Percentiles rank a stretch among this genome's conserved stretches.
Evolutionary conservation across 2,113 vertebrate species (phyloP).

Genomic region (Otolemur garnettii): DNA sequence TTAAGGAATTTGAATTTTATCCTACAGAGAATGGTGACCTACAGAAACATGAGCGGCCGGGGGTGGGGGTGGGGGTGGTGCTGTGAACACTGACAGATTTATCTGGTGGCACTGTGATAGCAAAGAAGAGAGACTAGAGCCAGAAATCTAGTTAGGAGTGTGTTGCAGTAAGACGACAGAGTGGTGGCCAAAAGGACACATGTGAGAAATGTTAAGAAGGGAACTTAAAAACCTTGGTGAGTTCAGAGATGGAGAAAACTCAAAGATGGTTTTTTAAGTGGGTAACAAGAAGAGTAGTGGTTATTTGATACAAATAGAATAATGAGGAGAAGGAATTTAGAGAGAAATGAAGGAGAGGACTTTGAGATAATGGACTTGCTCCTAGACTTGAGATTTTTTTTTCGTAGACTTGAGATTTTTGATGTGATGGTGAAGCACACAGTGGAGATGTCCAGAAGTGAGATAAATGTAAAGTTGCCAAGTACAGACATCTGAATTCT

Average conservation of each 20-base stretch:
- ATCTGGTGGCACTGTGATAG: neutral
- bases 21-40: neutral
- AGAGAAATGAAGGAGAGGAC: neutral
- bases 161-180: neutral
- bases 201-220: neutral
- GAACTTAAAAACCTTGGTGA: neutral
- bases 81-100: neutral
- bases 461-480: neutral
- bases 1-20: slow-evolving; percentile 18
- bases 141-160: neutral
- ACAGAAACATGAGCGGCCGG: neutral
- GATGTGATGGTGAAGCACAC: neutral
- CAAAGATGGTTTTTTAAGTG: neutral
- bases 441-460: neutral
- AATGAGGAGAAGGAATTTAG: neutral
- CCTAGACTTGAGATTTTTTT: neutral
- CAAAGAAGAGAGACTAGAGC: neutral
- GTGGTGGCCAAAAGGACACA: neutral
- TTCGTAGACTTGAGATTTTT: neutral
- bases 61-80: too few species aligned
- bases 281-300: neutral
- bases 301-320: neutral
- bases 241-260: neutral
- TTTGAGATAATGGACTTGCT: neutral
- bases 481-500: slow-evolving; percentile 20